Conservation (phyloP, 2,113 vertebrate species). For the Takifugu flavidus region DNA sequence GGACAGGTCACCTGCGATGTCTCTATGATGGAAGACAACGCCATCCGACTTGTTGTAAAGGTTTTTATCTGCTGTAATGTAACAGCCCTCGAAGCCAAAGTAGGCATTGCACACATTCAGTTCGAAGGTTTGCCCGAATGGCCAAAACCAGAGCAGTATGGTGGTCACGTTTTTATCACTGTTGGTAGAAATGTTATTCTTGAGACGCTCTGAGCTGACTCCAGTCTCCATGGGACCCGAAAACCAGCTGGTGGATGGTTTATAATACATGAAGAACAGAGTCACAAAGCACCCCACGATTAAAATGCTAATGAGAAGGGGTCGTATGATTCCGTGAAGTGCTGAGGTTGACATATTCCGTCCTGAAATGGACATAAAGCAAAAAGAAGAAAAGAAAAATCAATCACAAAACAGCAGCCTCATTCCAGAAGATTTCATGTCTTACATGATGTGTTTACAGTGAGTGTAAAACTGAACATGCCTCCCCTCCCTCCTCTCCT, state of each 20-base stretch:
- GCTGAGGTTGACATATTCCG: conserved; percentile 94
- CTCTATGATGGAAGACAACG: conserved; percentile 91
- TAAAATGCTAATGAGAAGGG: conserved; percentile 87
- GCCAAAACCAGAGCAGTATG: conserved; percentile 94
- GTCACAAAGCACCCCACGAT: conserved; percentile 93
- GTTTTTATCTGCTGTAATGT: conserved; percentile 89
- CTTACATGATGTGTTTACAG: no score
- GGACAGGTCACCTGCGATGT: conserved; percentile 88
- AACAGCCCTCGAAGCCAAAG: conserved; percentile 91
- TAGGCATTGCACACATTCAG: conserved; percentile 84
- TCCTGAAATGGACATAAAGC: conserved; percentile 71
- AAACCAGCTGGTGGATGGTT: conserved; percentile 91
- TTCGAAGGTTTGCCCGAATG: conserved; percentile 92
- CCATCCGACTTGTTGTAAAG: conserved; percentile 90
- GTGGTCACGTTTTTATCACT: conserved; percentile 87
- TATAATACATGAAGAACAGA: conserved; percentile 93
- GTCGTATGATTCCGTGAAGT: conserved; percentile 90
- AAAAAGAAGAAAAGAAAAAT: conserved; percentile 10
- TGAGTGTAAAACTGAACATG: no score
- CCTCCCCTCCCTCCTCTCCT: no score
- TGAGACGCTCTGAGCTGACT: conserved; percentile 85
- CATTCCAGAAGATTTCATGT: no score
- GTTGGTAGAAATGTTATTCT: conserved; percentile 86
- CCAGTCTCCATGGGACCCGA: conserved; percentile 88
- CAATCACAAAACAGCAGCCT: not conserved